Percentiles rank a stretch among this genome's conserved stretches.
phyloP scores from a whole-genome alignment of 2,888 invertebrate species.

The Anorthoa munda region DNA sequence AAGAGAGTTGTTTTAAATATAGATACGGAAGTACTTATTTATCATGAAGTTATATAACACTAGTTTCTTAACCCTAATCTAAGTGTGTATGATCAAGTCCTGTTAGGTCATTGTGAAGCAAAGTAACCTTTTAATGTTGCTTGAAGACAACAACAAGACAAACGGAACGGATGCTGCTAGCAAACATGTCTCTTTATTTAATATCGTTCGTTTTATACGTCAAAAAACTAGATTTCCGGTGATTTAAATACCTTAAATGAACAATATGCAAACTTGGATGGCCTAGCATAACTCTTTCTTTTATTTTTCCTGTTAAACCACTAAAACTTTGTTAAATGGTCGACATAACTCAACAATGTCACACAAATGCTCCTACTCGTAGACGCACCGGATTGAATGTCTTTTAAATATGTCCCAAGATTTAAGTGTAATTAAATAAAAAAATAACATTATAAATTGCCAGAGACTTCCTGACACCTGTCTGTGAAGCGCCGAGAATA shows the following conservation, averaged over 20 bases:
- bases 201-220: neutral
- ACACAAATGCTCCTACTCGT: slow-evolving; percentile 41
- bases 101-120: neutral
- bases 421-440: slow-evolving; percentile 72
- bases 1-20: neutral
- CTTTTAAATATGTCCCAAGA: slow-evolving; percentile 60
- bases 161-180: neutral
- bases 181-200: neutral
- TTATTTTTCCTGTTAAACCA: slow-evolving; percentile 45
- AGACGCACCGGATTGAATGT: slow-evolving; percentile 56
- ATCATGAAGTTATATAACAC: no score
- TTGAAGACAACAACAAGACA: neutral
- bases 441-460: slow-evolving; percentile 56
- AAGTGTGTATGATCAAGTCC: neutral
- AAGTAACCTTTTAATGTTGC: neutral
- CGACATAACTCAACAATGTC: slow-evolving; percentile 54
- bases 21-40: no score
- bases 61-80: no score
- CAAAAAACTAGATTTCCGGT: slow-evolving; percentile 22
- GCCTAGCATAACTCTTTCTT: slow-evolving; percentile 23
- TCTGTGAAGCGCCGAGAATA: slow-evolving; percentile 68
- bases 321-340: slow-evolving; percentile 16
- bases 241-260: neutral
- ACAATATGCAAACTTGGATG: slow-evolving; percentile 22
- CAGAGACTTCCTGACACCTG: slow-evolving; percentile 73